Evolutionary conservation across 2,797 vertebrate species (phyloP).

Genomic region (Gymnocypris eckloni): DNA sequence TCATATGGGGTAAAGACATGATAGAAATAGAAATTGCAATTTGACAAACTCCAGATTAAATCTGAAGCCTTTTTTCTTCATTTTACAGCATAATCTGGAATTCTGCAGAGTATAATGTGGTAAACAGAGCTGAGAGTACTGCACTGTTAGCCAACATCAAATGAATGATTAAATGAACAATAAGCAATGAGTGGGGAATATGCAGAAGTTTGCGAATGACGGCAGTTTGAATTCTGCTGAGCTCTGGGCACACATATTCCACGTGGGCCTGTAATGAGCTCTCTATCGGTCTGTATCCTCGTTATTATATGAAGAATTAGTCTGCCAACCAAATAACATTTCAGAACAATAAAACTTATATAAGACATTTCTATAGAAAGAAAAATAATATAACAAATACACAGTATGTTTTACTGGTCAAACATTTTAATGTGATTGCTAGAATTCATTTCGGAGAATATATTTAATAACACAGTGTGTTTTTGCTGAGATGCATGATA

Average conservation of each 20-base stretch:
- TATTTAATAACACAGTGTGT: neutral
- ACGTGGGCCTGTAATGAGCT: constrained; percentile 6
- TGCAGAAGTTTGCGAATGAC: neutral
- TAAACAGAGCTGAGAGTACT: constrained; percentile 6
- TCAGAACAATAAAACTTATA: neutral
- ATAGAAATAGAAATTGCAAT: neutral
- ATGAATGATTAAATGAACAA: neutral
- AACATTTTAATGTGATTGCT: neutral
- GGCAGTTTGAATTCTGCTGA: neutral
- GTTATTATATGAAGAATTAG: constrained; percentile 6
- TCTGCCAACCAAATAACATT: neutral
- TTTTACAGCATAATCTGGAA: neutral
- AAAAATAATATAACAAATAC: neutral
- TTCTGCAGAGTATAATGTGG: neutral
- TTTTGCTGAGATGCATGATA: neutral
- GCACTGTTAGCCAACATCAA: constrained; percentile 4
- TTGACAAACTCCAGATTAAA: neutral
- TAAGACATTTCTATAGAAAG: constrained; percentile 1
- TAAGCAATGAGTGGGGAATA: constrained; percentile 5
- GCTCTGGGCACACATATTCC: neutral
- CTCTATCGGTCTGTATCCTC: neutral
- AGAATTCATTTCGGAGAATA: neutral
- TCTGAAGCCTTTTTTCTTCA: neutral
- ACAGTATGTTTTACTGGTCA: neutral
- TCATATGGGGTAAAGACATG: neutral